Percentiles rank a stretch among this genome's conserved stretches.
These are phyloP conservation scores for Vicugna pacos DNA, from an alignment of 2,113 vertebrate genomes.

Conservation along the genomic window DNA sequence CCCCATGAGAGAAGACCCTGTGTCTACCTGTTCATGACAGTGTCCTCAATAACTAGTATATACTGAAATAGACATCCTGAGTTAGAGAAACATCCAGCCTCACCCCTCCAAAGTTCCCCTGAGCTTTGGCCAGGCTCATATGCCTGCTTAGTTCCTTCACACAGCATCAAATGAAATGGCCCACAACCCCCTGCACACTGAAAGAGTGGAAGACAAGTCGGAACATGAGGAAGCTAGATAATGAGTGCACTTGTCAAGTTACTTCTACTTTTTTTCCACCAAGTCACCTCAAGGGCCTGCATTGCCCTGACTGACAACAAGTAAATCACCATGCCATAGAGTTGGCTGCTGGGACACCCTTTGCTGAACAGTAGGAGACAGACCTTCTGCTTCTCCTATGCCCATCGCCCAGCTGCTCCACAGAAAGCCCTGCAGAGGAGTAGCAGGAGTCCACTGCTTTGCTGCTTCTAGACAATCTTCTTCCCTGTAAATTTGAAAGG, in stretches of 20 bases:
- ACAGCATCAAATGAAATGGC: not conserved
- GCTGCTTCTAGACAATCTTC: not conserved
- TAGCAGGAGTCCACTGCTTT: not conserved
- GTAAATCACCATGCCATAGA: not conserved
- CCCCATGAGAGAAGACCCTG: not conserved
- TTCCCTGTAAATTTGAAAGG: not conserved
- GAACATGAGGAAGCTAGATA: not conserved
- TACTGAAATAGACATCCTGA: not conserved
- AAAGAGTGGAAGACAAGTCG: not conserved
- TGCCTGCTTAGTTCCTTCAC: not conserved
- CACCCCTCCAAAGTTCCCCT: not conserved
- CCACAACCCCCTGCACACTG: not conserved
- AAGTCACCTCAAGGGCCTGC: not conserved
- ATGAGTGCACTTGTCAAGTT: not conserved
- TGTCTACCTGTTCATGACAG: not conserved
- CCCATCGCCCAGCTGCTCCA: not conserved
- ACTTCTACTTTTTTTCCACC: not conserved
- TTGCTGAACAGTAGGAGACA: not conserved
- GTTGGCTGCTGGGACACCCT: not conserved
- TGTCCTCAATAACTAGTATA: not conserved
- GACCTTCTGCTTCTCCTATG: not conserved
- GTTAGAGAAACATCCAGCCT: not conserved
- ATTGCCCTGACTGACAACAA: not conserved
- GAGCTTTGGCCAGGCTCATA: not conserved
- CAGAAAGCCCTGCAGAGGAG: not conserved